phyloP scores from a whole-genome alignment of 2,113 vertebrate species.

The Myiozetetes cayanensis region DNA sequence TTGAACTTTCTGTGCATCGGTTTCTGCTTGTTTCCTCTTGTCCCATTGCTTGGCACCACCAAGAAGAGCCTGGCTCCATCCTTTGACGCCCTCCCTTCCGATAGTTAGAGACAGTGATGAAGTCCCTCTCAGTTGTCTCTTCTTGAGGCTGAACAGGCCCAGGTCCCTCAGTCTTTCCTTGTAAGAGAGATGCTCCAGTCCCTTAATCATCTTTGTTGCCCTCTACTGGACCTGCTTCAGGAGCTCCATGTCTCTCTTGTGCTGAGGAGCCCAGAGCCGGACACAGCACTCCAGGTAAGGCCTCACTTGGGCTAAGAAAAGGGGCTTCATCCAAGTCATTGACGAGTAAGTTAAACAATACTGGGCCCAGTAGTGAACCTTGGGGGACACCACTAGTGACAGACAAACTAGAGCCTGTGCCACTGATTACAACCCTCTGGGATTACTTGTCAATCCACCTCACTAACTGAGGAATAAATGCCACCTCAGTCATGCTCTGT shows the following conservation, averaged over 20 bases:
- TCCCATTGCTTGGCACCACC: background rate
- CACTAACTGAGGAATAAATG: background rate
- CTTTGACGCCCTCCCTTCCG: background rate
- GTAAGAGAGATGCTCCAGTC: background rate
- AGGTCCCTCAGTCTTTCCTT: background rate
- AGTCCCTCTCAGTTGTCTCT: background rate
- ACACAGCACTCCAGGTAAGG: background rate
- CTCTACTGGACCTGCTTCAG: background rate
- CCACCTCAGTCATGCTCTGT: background rate
- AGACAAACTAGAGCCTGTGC: background rate
- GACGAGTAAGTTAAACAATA: background rate
- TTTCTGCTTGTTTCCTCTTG: background rate
- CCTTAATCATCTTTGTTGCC: background rate
- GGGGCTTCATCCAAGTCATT: background rate
- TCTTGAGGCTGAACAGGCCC: background rate
- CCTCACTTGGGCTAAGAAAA: too few species aligned
- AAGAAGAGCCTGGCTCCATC: background rate
- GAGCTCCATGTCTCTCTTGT: background rate
- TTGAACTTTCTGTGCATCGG: background rate
- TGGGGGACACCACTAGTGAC: background rate
- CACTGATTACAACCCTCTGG: background rate
- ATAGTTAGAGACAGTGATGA: background rate
- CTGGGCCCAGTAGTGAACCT: fast-evolving
- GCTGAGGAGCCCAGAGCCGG: background rate
- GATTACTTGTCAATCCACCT: background rate